A percentile compares a stretch with the other conserved stretches of the same genome.
Evolutionary conservation across 2,888 invertebrate genomes (phyloP).

Genomic region (Nebria brevicollis): DNA sequence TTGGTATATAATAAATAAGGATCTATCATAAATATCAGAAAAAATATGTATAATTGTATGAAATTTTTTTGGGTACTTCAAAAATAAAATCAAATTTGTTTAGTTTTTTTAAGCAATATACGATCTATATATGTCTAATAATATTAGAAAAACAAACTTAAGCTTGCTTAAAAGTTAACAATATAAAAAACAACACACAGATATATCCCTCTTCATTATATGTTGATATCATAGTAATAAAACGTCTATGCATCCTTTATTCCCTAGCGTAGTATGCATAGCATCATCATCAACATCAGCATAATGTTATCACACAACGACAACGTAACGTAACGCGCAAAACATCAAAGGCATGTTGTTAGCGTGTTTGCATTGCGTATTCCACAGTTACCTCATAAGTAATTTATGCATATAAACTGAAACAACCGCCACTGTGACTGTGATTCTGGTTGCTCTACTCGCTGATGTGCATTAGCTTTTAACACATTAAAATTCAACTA

Average conservation of each 20-base stretch:
- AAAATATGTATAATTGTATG: too few species aligned
- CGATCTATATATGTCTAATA: background rate
- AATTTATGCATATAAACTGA: conserved; percentile 43
- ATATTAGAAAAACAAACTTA: background rate
- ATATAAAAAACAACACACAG: background rate
- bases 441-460: conserved; percentile 4
- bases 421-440: conserved; percentile 27
- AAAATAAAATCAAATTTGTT: too few species aligned
- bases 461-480: conserved; percentile 43
- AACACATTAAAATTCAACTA: conserved; percentile 41
- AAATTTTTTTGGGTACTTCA: too few species aligned
- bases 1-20: too few species aligned
- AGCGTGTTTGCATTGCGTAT: conserved; percentile 28
- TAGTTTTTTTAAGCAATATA: too few species aligned
- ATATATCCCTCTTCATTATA: background rate
- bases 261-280: background rate
- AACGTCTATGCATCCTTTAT: background rate
- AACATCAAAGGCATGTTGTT: conserved; percentile 33
- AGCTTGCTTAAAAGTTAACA: background rate
- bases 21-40: too few species aligned
- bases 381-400: conserved; percentile 36
- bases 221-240: background rate
- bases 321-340: background rate
- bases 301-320: background rate
- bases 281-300: background rate